Percentiles rank a stretch among this genome's conserved stretches.
Conservation (phyloP, 2,888 invertebrate species). For the Diaphora mendica region DNA sequence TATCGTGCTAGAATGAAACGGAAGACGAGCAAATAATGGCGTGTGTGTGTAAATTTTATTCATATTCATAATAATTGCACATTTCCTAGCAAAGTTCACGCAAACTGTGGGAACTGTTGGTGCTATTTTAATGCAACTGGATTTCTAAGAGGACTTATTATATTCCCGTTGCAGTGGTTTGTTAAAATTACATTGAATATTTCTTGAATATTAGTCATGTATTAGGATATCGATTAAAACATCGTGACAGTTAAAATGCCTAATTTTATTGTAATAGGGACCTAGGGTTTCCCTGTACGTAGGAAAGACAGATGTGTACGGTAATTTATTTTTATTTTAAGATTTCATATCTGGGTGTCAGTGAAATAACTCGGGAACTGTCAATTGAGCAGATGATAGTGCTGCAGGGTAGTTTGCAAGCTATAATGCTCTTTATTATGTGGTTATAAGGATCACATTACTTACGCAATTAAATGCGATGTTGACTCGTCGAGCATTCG, state of each 20-base stretch:
- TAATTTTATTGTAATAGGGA: neutral
- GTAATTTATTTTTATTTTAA: too few relatives aligned
- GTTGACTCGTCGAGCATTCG: too few relatives aligned
- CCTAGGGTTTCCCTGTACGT: too few relatives aligned
- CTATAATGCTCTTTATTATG: too few relatives aligned
- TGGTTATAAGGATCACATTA: too few relatives aligned
- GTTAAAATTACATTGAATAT: neutral
- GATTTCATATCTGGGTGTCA: too few relatives aligned
- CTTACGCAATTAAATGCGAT: too few relatives aligned
- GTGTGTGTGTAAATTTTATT: conserved; percentile 54
- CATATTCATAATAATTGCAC: conserved; percentile 52
- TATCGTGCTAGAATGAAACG: conserved; percentile 58
- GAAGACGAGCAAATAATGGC: conserved; percentile 63
- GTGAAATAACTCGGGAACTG: too few relatives aligned
- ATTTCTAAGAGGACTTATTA: neutral
- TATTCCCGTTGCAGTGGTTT: neutral
- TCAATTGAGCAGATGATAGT: too few relatives aligned
- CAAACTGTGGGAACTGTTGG: conserved; percentile 3
- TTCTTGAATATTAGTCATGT: neutral
- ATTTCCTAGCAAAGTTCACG: conserved; percentile 28
- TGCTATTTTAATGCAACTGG: neutral
- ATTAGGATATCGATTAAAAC: neutral
- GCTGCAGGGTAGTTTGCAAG: too few relatives aligned
- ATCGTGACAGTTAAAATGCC: too few relatives aligned
- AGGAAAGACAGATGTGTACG: too few relatives aligned